Evolutionary conservation across 2,797 vertebrate species (phyloP).

Genomic region (Microctenopoma stevenorrisi): DNA sequence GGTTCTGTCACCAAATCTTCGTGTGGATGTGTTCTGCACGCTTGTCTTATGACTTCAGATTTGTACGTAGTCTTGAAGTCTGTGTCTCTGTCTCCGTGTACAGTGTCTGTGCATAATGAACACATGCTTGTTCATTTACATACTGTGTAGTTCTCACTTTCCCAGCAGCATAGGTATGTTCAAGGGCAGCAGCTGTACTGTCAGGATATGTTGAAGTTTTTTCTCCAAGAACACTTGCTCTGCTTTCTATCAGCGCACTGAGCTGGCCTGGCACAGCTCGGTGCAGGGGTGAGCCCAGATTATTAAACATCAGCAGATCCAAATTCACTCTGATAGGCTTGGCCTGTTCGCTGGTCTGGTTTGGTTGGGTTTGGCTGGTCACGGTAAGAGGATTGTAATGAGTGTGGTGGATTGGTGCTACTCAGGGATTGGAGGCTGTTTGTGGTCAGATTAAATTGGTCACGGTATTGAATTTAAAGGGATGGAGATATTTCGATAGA

Average conservation of each 20-base stretch:
- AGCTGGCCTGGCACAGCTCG: conserved; percentile 41
- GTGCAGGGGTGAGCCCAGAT: conserved; percentile 55
- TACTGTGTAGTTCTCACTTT: conserved; percentile 56
- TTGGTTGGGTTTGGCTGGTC: conserved; percentile 61
- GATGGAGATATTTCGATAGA: conserved; percentile 53
- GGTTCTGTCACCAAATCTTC: conserved; percentile 4
- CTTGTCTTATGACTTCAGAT: neutral
- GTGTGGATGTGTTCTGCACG: neutral
- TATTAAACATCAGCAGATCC: conserved; percentile 72
- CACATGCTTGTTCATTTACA: conserved; percentile 33
- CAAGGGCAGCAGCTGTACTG: conserved; percentile 76
- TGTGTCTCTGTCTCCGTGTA: conserved; percentile 30
- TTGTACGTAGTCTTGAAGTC: conserved; percentile 22
- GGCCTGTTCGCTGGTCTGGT: conserved; percentile 49
- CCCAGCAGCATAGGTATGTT: conserved; percentile 62
- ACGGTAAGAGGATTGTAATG: conserved; percentile 57
- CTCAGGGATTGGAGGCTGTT: conserved; percentile 42
- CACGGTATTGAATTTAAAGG: conserved; percentile 46
- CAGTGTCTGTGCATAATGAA: conserved; percentile 16
- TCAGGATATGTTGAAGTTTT: conserved; percentile 75
- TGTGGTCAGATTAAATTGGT: conserved; percentile 66
- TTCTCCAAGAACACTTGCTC: conserved; percentile 68
- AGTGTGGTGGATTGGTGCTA: conserved; percentile 49
- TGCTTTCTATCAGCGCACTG: conserved; percentile 72
- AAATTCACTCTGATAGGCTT: conserved; percentile 68